Evolutionary conservation across 2,888 invertebrate genomes (phyloP), one percentile per base, ranked within the genome.

Genomic region (Cryptocheilus praepositus): DNA sequence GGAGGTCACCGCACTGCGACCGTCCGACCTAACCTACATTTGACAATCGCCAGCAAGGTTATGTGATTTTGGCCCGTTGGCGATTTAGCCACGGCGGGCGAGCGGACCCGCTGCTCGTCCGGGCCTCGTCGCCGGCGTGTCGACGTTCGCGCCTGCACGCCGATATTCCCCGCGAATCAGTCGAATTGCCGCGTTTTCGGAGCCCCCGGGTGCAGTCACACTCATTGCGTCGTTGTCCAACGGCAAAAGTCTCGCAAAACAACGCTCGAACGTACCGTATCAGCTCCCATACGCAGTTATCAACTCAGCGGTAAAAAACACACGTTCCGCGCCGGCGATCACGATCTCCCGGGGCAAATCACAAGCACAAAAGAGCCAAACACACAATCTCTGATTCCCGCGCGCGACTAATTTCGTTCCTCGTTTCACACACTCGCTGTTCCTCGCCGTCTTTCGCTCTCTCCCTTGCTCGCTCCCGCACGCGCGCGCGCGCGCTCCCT

Each of bases 331-430:
- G 79, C 74, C 71, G 71, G 70, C 74, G 80, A 81, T 76, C 73
- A 73, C 78, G 73, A 74, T 76, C 72, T 76, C 70, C 74, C 76
- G 70, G 64, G 65, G 62, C 71, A 76, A 82, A 78, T 79, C 82
- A 82, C 81, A 82, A 81, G 80, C 81, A 82, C 78, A 81, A 81
- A 85, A 81, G 77, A 82, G 75, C 79, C 82, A 85, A 84, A 85
- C 84, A 84, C 85, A 85, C 85, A 81, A 83, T 76, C 80, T 81
- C 82, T 81, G 81, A 83, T 87, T 87, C 87, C 87, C 87, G 87
- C 86, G 86, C 86, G 84, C 84, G 79, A 86, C 80, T 83, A 82
- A 85, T 83, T 85, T 84, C 80, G 83, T 83, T 83, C 83, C 81
- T 81, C 82, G 84, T 85, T 86, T 85, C 85, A 81, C 82, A 81